Percentiles rank a stretch among this genome's conserved stretches.
These are phyloP conservation scores for Meloidogyne exigua DNA, from an alignment of 1,140 invertebrate genomes.

Conservation along the genomic window DNA sequence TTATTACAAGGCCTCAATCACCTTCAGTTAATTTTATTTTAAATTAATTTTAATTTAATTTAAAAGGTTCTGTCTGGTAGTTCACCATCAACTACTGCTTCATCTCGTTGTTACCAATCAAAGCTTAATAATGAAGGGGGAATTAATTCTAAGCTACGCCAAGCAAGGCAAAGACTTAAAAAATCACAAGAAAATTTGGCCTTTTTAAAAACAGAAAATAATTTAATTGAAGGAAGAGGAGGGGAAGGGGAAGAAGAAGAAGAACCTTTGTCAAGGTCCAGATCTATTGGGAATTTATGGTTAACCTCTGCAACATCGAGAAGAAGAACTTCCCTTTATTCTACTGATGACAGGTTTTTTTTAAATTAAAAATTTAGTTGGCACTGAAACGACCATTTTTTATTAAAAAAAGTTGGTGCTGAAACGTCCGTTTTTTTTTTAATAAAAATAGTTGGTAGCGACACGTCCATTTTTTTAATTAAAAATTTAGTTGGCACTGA, in stretches of 20 bases:
- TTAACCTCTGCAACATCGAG: conserved; percentile 6
- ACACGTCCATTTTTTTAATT: conserved; percentile 4
- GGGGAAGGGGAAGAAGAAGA: conserved; percentile 6
- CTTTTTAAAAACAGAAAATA: not conserved
- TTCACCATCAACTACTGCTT: conserved; percentile 18
- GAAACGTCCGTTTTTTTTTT: no score
- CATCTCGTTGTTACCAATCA: conserved; percentile 2
- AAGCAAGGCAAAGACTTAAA: conserved; percentile 42
- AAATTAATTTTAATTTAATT: not conserved
- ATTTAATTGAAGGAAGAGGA: conserved; percentile 16
- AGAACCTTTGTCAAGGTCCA: conserved; percentile 27
- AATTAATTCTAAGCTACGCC: conserved; percentile 26
- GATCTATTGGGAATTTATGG: conserved; percentile 53
- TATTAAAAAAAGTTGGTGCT: no score
- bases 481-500: no score
- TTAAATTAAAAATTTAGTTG: not conserved
- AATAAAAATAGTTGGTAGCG: no score
- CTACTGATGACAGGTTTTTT: conserved; percentile 8
- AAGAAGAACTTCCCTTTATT: conserved; percentile 24
- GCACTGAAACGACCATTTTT: no score
- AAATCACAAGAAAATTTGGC: conserved; percentile 52
- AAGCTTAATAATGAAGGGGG: not conserved
- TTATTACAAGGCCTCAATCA: not conserved
- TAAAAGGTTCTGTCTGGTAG: not conserved
- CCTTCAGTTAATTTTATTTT: not conserved